Evolutionary conservation across 2,888 invertebrate species (phyloP), one percentile per base, ranked within the genome.

Genomic region (Myopa tessellatipennis): DNA sequence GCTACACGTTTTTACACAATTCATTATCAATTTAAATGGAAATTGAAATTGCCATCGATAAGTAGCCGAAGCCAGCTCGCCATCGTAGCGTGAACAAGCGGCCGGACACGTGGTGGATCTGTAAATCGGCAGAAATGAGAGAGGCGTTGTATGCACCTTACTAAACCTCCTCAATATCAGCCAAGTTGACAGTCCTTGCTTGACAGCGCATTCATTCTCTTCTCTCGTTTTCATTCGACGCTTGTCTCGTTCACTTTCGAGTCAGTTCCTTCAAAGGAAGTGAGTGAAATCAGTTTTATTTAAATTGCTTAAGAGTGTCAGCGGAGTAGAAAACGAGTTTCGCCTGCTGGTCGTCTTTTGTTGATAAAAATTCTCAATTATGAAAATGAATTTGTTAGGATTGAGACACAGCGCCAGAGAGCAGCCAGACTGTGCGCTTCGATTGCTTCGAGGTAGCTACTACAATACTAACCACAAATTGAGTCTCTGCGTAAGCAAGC

Each of bases 1-100:
- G 70, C 55, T 10, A 60, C 71, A 72, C 71, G 71, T 72, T 72
- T 60, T 72, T 67, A 40, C 60, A 72, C 71, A 72, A 72, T 72
- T 60, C 58, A 38, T 72, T 58, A 72, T n/a, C 60, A 58, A 72
- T 72, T 72, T 72, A 40, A 72, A 72, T 58, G 58, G 60, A 60
- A 72, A 72, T 60, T 60, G 40, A 60, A 72, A 72, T 58, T 60
- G 40, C 18, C 58, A 60, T 72, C 60, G 40, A 72, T 72, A 16
- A 72, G 71, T 34, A 70, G 26, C 10, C 34, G 61, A 45, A 34
- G 61, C 14, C 61, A 61, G n/a, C 18, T 10, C 18, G n/a, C 14
- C 61, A 18, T 34, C 61, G 18, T 5, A 26, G 26, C 2, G 26
- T 26, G 2, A 26, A 26, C 26, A 26, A 26, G 26, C 26, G 26